phyloP scores from a whole-genome alignment of 1,140 invertebrate genomes.

The Diuraphis noxia region DNA sequence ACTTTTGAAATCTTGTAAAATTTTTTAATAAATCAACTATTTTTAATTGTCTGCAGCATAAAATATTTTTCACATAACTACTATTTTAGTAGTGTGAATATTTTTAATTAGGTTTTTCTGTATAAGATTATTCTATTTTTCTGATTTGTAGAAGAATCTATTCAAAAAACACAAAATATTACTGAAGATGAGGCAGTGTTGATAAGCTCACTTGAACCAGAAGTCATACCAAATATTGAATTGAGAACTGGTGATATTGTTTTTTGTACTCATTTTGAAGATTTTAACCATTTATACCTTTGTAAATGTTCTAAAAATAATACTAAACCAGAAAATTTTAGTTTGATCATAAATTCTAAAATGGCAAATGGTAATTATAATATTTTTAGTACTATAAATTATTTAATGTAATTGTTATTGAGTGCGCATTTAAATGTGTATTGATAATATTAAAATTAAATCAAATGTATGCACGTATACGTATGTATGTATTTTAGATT shows the following conservation, averaged over 20 bases:
- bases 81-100: not conserved
- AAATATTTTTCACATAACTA: too few species aligned
- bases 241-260: constrained; percentile 32
- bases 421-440: not conserved
- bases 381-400: not conserved
- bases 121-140: not conserved
- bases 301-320: constrained; percentile 19
- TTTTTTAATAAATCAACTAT: not conserved
- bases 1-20: not conserved
- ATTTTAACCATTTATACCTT: constrained; percentile 19
- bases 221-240: not conserved
- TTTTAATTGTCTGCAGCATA: not conserved
- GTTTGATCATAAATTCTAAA: not conserved
- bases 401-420: not conserved
- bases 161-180: too few species aligned
- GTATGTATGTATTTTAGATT: too few species aligned
- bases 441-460: not conserved
- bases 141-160: not conserved
- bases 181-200: not conserved
- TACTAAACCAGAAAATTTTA: not conserved
- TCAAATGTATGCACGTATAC: too few species aligned
- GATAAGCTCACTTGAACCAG: not conserved
- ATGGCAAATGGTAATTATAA: not conserved
- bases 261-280: constrained; percentile 44
- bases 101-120: not conserved